These are phyloP conservation scores for Ginglymostoma cirratum DNA, from an alignment of 2,113 vertebrate genomes.

Conservation along the genomic window DNA sequence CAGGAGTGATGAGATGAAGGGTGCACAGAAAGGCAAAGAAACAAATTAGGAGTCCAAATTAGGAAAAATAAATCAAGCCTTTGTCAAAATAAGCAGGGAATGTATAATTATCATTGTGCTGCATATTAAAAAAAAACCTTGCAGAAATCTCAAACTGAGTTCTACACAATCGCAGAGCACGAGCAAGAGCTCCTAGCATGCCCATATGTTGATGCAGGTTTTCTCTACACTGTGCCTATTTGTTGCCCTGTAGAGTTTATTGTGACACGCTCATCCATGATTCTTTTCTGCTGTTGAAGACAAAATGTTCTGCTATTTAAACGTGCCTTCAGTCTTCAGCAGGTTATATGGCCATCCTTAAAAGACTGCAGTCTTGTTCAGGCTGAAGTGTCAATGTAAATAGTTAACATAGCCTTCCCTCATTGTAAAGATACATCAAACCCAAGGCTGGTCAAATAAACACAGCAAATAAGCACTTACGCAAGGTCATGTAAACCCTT, in stretches of 20 bases:
- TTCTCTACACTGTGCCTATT: neutral
- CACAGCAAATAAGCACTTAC: neutral
- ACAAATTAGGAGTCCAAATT: too few species aligned
- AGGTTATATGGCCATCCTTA: neutral
- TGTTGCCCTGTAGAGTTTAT: neutral
- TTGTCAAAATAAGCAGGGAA: neutral
- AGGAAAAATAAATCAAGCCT: neutral
- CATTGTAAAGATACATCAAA: neutral
- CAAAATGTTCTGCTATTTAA: neutral
- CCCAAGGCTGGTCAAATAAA: neutral
- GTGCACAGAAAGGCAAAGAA: neutral
- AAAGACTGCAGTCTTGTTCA: neutral
- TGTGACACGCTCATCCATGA: neutral
- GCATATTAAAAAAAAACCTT: neutral
- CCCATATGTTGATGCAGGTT: neutral
- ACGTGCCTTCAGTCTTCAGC: neutral
- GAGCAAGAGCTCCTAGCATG: neutral
- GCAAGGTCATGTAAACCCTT: neutral
- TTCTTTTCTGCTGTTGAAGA: neutral
- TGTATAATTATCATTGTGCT: neutral
- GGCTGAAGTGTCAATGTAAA: neutral
- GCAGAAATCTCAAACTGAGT: neutral
- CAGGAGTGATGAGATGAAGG: neutral
- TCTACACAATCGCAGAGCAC: neutral
- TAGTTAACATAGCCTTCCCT: neutral